phyloP scores from a whole-genome alignment of 1,140 invertebrate genomes.

The Dolichoris vasculosae region DNA sequence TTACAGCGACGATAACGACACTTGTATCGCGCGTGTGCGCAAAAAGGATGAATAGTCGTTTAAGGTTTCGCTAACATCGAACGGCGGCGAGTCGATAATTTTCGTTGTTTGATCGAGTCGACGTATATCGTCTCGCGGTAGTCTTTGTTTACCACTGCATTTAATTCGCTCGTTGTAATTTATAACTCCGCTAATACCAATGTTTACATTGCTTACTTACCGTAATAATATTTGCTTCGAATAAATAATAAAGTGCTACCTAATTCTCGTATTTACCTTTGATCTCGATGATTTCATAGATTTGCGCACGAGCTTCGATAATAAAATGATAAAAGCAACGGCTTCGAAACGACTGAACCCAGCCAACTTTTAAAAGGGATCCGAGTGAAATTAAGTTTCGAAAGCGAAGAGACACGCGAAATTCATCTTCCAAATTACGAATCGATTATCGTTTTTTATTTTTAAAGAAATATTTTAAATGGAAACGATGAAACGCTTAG shows the following conservation, averaged over 20 bases:
- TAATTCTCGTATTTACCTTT: neutral
- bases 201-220: neutral
- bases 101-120: no score
- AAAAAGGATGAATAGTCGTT: no score
- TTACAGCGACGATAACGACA: neutral
- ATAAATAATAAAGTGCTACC: neutral
- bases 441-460: no score
- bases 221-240: neutral
- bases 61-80: no score
- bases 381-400: neutral
- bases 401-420: no score
- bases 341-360: no score
- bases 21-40: no score
- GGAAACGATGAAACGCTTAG: neutral
- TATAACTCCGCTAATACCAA: neutral
- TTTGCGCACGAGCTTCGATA: neutral
- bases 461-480: slow-evolving; percentile 23
- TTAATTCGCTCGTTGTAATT: neutral
- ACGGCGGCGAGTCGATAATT: no score
- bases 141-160: neutral
- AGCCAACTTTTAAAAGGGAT: neutral
- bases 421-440: no score
- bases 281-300: slow-evolving; percentile 1
- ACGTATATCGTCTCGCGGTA: no score
- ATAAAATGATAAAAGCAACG: neutral